Percentiles rank a stretch among this genome's conserved stretches.
Conservation (phyloP, 2,888 invertebrate genomes). For the Orchesellides sinensis region DNA sequence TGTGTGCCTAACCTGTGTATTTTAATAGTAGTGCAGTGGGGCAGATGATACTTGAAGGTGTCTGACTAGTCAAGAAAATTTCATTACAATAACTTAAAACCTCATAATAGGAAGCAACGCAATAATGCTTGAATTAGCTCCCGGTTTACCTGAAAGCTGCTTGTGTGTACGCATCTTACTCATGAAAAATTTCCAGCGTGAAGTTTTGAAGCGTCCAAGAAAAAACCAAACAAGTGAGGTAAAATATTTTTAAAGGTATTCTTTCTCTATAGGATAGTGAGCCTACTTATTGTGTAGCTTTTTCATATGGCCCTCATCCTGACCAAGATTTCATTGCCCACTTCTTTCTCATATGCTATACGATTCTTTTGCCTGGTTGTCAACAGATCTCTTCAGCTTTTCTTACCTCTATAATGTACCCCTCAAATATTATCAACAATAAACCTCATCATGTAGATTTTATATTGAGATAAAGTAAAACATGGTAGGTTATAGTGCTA, state of each 20-base stretch:
- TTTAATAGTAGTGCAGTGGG: too few relatives aligned
- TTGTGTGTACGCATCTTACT: not conserved
- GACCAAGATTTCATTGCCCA: conserved; percentile 20
- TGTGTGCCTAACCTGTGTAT: too few relatives aligned
- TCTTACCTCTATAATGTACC: not conserved
- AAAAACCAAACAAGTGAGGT: conserved; percentile 8
- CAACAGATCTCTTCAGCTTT: not conserved
- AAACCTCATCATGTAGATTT: conserved; percentile 7
- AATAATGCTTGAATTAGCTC: not conserved
- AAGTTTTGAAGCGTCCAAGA: not conserved
- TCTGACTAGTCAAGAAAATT: not conserved
- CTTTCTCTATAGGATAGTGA: not conserved
- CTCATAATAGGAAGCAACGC: not conserved
- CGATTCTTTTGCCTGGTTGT: not conserved
- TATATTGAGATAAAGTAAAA: conserved; percentile 16
- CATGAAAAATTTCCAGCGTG: not conserved
- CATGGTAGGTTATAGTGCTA: conserved; percentile 40
- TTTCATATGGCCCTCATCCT: conserved; percentile 39
- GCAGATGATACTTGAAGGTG: not conserved
- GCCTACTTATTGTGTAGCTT: not conserved
- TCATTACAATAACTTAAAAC: not conserved
- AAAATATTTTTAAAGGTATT: not conserved
- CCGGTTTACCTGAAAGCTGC: not conserved
- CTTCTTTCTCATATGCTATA: not conserved
- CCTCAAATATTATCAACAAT: not conserved